Evolutionary conservation across 2,888 invertebrate genomes (phyloP).

Genomic region (Patella depressa): DNA sequence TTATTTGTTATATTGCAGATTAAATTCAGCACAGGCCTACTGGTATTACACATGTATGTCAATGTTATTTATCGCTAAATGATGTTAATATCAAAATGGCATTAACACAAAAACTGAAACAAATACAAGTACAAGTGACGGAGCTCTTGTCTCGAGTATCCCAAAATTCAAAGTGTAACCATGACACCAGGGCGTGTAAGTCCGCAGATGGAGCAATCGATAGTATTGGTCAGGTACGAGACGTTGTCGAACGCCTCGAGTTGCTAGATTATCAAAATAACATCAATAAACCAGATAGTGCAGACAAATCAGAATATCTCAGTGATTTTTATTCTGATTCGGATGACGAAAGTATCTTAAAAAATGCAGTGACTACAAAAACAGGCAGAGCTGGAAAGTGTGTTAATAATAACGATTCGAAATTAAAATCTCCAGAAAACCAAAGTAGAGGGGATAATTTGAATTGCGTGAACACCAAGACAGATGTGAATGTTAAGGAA

Average conservation of each 20-base stretch:
- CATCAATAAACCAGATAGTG: background rate
- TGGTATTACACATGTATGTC: too few relatives aligned
- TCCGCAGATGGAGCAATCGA: background rate
- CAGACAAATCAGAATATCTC: background rate
- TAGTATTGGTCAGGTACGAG: background rate
- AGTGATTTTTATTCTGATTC: constrained; percentile 1
- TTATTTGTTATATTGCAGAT: too few relatives aligned
- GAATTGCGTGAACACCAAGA: too few relatives aligned
- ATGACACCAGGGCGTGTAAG: background rate
- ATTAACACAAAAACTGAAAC: background rate
- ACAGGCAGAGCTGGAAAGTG: too few relatives aligned
- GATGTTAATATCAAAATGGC: background rate
- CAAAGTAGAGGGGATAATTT: too few relatives aligned
- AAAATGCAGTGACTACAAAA: too few relatives aligned
- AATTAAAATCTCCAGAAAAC: too few relatives aligned
- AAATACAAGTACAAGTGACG: background rate
- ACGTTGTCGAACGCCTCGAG: background rate
- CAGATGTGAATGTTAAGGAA: too few relatives aligned
- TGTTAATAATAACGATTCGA: too few relatives aligned
- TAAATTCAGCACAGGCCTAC: too few relatives aligned
- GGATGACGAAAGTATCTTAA: background rate
- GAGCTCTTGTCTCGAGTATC: background rate
- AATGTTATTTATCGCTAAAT: too few relatives aligned
- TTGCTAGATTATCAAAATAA: background rate
- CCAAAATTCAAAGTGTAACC: background rate